Base-by-base conservation (phyloP, 2,888 invertebrate genomes). In the Polietes domitor region DNA sequence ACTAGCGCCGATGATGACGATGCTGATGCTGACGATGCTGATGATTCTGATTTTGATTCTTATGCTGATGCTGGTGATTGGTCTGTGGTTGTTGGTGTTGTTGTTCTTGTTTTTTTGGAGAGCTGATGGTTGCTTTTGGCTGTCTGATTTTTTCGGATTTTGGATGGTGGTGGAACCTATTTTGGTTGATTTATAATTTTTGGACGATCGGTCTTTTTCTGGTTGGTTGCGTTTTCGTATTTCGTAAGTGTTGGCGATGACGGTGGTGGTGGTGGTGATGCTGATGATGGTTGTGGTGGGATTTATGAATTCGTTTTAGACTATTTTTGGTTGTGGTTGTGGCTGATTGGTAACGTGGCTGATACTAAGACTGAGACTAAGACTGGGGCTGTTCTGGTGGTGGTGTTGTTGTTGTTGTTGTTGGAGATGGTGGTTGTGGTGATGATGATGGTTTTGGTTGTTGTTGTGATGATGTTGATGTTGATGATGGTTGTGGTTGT, bases 401-500 rank as follows among this genome's bases (percentile, higher is more conserved):
- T 68, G 43, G 43, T 37, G 68, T 63, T 63, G 32, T 4, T 53
- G 58, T 58, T 63, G 32, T 63, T 24, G 63, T 61, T 61, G n/a
- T n/a, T n/a, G n/a, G n/a, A 37, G 32, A 15, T 61, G 32, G 63
- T 32, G 9, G 37, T 32, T 63, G 43, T 21, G 32, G 26, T 70
- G 55, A 47, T 89, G 86, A 88, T 68, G 43, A 19, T 71, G 58
- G 65, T 89, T 86, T 88, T 87, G 86, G 87, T 87, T 86, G 89
- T 85, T 85, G 77, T 87, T 80, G 81, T 86, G 81, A 73, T 86
- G 85, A 78, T 85, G 85, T 86, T 83, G 87, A 86, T 86, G 86
- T 85, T 86, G 43, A 21, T 88, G 86, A 87, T 89, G 86, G 85
- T 89, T 83, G 87, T 88, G 89, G 88, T 83, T 9, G 32, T 83